Conservation (phyloP, 2,797 vertebrate species). For the Orestias chungarensis region DNA sequence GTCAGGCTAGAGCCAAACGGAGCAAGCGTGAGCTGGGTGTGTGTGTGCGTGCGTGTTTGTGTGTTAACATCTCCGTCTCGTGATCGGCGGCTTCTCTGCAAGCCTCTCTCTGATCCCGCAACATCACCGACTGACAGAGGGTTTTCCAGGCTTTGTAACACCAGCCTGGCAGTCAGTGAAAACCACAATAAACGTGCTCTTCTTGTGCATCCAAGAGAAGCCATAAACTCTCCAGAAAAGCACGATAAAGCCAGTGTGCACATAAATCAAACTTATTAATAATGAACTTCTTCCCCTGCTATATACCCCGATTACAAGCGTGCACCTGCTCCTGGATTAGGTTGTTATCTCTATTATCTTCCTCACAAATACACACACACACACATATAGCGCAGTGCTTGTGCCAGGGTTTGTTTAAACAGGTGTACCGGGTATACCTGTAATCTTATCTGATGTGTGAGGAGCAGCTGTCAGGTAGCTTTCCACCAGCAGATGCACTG, state of each 20-base stretch:
- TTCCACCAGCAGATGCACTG: conserved; percentile 56
- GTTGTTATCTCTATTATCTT: conserved; percentile 38
- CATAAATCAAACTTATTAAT: conserved; percentile 69
- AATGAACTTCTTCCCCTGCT: conserved; percentile 60
- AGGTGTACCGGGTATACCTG: conserved; percentile 70
- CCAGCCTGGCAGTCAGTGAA: conserved; percentile 10
- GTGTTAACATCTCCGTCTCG: conserved; percentile 38
- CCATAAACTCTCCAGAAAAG: conserved; percentile 54
- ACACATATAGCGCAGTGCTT: not conserved
- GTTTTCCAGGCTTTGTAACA: conserved; percentile 16
- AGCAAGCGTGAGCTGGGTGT: conserved; percentile 10
- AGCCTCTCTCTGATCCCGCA: conserved; percentile 16
- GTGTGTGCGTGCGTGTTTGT: not conserved
- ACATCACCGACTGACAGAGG: conserved; percentile 15
- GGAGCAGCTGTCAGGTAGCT: conserved; percentile 72
- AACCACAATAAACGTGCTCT: not conserved
- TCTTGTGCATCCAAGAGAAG: conserved; percentile 18
- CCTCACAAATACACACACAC: conserved; percentile 17
- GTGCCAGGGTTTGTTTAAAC: conserved; percentile 55
- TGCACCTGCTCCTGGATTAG: conserved; percentile 66
- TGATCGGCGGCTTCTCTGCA: conserved; percentile 38
- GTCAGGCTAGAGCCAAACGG: conserved; percentile 90
- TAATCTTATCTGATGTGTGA: conserved; percentile 74
- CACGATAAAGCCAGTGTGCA: conserved; percentile 38
- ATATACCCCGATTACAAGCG: conserved; percentile 60